phyloP scores from a whole-genome alignment of 2,113 vertebrate genomes.

The Columbina picui region DNA sequence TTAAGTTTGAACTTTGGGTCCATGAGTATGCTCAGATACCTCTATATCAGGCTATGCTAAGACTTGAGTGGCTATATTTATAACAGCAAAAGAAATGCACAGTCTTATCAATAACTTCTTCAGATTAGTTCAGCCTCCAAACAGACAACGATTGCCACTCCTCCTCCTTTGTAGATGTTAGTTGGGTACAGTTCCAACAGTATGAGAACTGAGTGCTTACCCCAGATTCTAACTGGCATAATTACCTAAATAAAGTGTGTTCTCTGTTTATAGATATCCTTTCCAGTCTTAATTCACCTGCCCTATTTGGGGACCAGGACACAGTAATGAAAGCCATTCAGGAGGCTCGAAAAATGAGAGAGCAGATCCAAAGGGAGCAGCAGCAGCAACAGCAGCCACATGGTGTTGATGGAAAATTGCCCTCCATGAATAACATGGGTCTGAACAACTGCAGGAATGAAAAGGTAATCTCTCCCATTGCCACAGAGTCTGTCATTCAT shows the following conservation, averaged over 20 bases:
- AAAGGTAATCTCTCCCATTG: conserved; percentile 82
- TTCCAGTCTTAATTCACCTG: conserved; percentile 98
- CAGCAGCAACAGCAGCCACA: conserved; percentile 88
- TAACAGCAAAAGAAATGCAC: not conserved
- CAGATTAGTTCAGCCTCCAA: not conserved
- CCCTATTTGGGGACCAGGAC: conserved; percentile 98
- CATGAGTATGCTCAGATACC: not conserved
- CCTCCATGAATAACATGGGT: conserved; percentile 88
- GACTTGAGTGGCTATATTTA: not conserved
- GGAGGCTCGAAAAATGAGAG: conserved; percentile 98
- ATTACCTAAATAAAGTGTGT: not conserved
- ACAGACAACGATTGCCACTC: not conserved
- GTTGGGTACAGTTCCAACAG: not conserved
- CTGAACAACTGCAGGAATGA: conserved; percentile 95
- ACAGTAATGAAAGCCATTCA: conserved; percentile 99
- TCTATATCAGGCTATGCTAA: not conserved
- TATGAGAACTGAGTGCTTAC: not conserved
- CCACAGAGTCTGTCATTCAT: not conserved
- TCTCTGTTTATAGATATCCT: conserved; percentile 88
- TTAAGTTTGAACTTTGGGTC: not conserved
- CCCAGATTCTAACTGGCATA: not conserved
- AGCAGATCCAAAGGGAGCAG: conserved; percentile 92
- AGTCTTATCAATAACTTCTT: not conserved
- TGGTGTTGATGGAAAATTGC: conserved; percentile 91
- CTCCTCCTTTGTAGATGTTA: not conserved